Base-by-base conservation (phyloP, 2,888 invertebrate genomes). In the Amphipyra tragopoginis region DNA sequence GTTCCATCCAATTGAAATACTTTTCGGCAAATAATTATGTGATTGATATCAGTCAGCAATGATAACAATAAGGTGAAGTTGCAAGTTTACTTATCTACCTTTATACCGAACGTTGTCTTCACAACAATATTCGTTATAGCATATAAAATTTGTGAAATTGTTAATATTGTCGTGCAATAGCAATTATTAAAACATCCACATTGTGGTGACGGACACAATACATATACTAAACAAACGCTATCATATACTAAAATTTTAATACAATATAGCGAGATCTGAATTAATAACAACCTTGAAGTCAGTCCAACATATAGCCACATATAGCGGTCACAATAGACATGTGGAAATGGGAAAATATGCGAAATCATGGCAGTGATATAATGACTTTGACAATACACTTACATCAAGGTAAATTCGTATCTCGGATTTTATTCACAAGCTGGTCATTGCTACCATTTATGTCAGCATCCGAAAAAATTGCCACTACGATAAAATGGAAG, bases 361-460 rank as follows among this genome's bases (percentile, higher is more conserved):
- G 21, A 0, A 8, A 11, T 13, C 38, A n/a, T n/a, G n/a, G n/a
- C n/a, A n/a, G n/a, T 14, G 34, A 39, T 33, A 34, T 53, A 53
- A 33, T 39, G 13, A 58, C 53, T n/a, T 29, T 15, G 38, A 58
- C 53, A 2, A n/a, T 58, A 33, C 53, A 58, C 33, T 58, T 58
- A 11, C 6, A 34, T 8, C 9, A 34, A 9, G 58, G 53, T 13
- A 45, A 58, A 44, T 39, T 38, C 4, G 14, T 33, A 8, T 33
- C 44, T 13, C 53, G 15, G 13, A 53, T 5, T 33, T 34, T 58
- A 11, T 45, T 39, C 10, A 45, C 53, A 33, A 43, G 15, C 21
- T 21, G 21, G 2, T 21, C 21, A 21, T 21, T 21, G 21, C 1
- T 21, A 21, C 21, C 42, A 6, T 52, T 11, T 7, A 0, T 21